phyloP scores from a whole-genome alignment of 2,888 invertebrate species.

The Calliopum simillimum region DNA sequence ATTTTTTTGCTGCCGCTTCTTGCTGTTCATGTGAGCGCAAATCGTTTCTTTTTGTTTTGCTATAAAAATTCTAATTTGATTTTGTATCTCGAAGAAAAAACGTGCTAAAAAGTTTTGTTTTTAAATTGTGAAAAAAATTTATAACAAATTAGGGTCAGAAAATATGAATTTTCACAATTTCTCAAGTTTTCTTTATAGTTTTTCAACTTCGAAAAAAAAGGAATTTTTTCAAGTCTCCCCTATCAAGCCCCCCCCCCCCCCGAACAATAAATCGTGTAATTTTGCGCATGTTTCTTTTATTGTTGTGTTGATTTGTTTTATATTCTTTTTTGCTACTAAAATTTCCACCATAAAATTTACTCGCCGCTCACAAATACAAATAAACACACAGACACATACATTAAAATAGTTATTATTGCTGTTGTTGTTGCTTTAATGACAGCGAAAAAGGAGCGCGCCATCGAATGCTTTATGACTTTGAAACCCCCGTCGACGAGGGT shows the following conservation, averaged over 20 bases:
- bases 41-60: conserved; percentile 41
- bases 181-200: not conserved
- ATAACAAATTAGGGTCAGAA: not conserved
- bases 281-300: conserved; percentile 32
- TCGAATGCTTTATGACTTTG: conserved; percentile 56
- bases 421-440: not conserved
- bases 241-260: not conserved
- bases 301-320: no score
- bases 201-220: no score
- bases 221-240: not conserved
- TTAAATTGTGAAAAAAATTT: conserved; percentile 4
- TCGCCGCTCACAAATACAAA: not conserved
- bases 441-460: not conserved
- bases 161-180: conserved; percentile 6
- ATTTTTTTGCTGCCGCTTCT: no score
- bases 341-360: no score
- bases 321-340: no score
- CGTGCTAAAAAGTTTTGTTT: conserved; percentile 19
- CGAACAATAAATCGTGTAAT: not conserved
- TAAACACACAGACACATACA: conserved; percentile 4
- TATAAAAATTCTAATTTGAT: conserved; percentile 4
- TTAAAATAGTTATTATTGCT: not conserved
- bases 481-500: conserved; percentile 48
- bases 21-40: conserved; percentile 28
- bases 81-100: conserved; percentile 4